Evolutionary conservation across 2,797 vertebrate genomes (phyloP), one percentile per base, ranked within the genome.

Genomic region (Rhinatrema bivittatum): DNA sequence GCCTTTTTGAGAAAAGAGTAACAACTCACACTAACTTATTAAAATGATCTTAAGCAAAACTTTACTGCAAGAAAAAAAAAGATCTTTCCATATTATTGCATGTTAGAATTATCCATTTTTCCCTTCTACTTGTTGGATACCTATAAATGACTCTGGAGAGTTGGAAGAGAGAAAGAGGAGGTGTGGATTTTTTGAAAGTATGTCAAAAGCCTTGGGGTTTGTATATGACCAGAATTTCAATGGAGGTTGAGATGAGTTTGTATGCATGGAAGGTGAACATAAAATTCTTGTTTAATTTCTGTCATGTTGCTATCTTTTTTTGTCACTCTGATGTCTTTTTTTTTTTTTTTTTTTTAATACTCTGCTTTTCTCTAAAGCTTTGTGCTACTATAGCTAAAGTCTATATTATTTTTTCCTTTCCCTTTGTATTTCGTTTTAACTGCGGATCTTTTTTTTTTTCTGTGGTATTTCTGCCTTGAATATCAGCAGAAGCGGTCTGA

Each of bases 131-230:
- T 75, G 60, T 81, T 87, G 73, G 71, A 72, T 84, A 82, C 71
- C 82, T 84, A 78, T 58, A 66, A 68, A 60, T 50, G 59, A 80
- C 78, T 81, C 84, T 79, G 60, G 84, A 86, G 86, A 86, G 63
- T 82, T 74, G 65, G 74, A 82, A 73, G 76, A 78, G 74, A 67
- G 77, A 78, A 76, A 79, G 72, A 68, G 70, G 75, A 65, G 76
- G 78, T 81, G 73, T 87, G 82, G 74, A 78, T 84, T 87, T n/a
- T 93, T 86, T 84, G 72, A 86, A 92, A 90, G 78, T 90, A 72
- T 90, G 84, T 91, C 85, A 87, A 88, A 94, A 91, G 82, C 86
- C 81, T 85, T 73, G 77, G 82, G 81, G 73, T 87, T 91, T 93
- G 74, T 79, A 43, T 91, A 80, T 89, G 84, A 86, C 86, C 68